Percentiles rank a stretch among this genome's conserved stretches.
These are phyloP conservation scores for Eueides isabella DNA, from an alignment of 1,140 invertebrate species.

Conservation along the genomic window DNA sequence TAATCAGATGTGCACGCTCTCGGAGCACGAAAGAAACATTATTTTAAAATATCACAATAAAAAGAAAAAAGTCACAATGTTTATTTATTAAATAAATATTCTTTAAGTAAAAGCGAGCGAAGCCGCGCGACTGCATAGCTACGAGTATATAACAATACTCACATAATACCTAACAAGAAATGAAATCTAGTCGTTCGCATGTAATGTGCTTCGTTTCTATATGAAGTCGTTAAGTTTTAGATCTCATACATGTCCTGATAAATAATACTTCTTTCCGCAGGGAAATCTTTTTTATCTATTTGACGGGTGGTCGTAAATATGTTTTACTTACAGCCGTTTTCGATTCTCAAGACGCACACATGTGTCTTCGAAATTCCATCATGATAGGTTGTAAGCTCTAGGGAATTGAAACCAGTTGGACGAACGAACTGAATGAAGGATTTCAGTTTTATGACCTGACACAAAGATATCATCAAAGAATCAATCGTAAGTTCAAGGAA, in stretches of 20 bases:
- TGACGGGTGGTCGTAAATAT: slow-evolving; percentile 37
- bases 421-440: slow-evolving; percentile 37
- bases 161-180: neutral
- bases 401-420: slow-evolving; percentile 37
- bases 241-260: slow-evolving; percentile 14
- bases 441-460: slow-evolving; percentile 40
- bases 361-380: slow-evolving; percentile 39
- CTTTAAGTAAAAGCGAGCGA: no score
- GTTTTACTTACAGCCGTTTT: slow-evolving; percentile 36
- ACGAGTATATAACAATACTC: no score
- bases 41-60: no score
- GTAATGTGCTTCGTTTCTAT: no score
- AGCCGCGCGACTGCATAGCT: no score
- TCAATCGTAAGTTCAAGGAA: slow-evolving; percentile 30
- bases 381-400: slow-evolving; percentile 40
- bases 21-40: no score
- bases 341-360: slow-evolving; percentile 37
- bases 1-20: no score
- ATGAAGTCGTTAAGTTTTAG: slow-evolving; percentile 8
- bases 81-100: no score
- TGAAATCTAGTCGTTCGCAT: no score
- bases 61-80: no score
- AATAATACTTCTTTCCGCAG: slow-evolving; percentile 29
- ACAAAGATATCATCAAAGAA: slow-evolving; percentile 20
- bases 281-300: slow-evolving; percentile 39